Evolutionary conservation across 1,140 invertebrate species (phyloP), one percentile per base, ranked within the genome.

Genomic region (Cydia amplana): DNA sequence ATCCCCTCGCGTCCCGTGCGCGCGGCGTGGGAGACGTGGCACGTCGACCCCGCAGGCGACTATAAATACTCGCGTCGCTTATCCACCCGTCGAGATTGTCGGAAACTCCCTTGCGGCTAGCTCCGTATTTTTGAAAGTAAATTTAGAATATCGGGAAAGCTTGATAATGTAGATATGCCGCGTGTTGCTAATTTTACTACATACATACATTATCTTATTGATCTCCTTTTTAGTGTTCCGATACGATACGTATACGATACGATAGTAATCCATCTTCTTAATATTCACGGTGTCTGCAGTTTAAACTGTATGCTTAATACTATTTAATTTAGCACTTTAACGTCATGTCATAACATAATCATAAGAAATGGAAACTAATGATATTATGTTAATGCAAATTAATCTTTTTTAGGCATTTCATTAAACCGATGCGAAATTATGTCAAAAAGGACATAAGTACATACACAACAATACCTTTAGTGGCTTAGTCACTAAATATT

Each of bases 21-120:
- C 80, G 77, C 85, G 79, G 85, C 87, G 89, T 89, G 89, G 87
- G 89, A 91, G 87, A 88, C 77, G 79, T 75, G 85, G 88, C 86
- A 85, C 90, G 80, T 88, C 89, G 89, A 92, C 91, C 91, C 91
- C 89, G 88, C 80, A 78, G 82, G 82, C 83, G 81, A 84, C 91
- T 92, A 92, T 90, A 91, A 92, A 92, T 92, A 92, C 81, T 85
- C 78, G 72, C 76, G 78, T 78, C 79, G 74, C 83, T 85, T 86
- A 88, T 89, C 84, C 88, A 89, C 84, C 80, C 86, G 85, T 78
- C 78, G 32, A 70, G 65, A 70, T 70, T 70, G 65, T 70, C 65
- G 65, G 65, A 70, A 70, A 70, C 65, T 70, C 65, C 65, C 65
- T 70, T 70, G 32, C 28, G 65, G 65, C 65, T 70, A 70, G 65